A percentile compares a stretch with the other conserved stretches of the same genome.
Evolutionary conservation across 2,888 invertebrate species (phyloP).

Genomic region (Thecophora atra): DNA sequence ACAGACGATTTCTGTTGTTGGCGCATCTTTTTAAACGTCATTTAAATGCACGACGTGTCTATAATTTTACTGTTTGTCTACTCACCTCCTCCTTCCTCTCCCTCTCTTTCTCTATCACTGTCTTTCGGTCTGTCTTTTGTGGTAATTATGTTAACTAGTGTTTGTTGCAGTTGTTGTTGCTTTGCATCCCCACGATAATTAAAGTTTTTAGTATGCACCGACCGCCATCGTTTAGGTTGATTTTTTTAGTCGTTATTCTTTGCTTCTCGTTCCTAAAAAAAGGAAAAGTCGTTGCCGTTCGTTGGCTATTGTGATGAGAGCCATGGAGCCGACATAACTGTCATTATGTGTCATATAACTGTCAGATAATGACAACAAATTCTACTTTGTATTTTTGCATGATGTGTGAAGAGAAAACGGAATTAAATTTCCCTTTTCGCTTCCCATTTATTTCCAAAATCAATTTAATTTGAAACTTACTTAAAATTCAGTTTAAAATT

Average conservation of each 20-base stretch:
- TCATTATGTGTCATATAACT: constrained; percentile 19
- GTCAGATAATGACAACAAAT: constrained; percentile 15
- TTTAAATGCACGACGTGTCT: constrained; percentile 29
- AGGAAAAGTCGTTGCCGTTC: constrained; percentile 23
- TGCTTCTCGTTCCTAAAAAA: neutral
- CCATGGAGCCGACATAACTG: constrained; percentile 16
- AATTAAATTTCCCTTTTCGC: neutral
- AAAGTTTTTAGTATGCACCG: constrained; percentile 20
- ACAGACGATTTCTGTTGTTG: neutral
- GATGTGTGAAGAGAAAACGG: neutral
- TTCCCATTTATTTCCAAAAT: neutral
- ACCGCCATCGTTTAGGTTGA: constrained; percentile 5
- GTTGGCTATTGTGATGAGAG: neutral
- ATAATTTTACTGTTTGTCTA: neutral
- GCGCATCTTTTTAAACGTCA: constrained; percentile 7
- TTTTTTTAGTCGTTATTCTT: constrained; percentile 5
- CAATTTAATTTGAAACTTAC: too few species aligned
- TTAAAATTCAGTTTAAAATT: too few species aligned
- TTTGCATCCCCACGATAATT: constrained; percentile 7
- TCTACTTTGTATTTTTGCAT: neutral
- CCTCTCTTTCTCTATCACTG: neutral
- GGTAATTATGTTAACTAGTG: neutral
- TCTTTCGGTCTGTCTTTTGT: neutral
- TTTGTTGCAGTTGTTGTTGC: neutral
- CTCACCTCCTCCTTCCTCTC: neutral